A percentile compares a stretch with the other conserved stretches of the same genome.
Conservation (phyloP, 2,113 vertebrate species). For the Glareola pratincola region DNA sequence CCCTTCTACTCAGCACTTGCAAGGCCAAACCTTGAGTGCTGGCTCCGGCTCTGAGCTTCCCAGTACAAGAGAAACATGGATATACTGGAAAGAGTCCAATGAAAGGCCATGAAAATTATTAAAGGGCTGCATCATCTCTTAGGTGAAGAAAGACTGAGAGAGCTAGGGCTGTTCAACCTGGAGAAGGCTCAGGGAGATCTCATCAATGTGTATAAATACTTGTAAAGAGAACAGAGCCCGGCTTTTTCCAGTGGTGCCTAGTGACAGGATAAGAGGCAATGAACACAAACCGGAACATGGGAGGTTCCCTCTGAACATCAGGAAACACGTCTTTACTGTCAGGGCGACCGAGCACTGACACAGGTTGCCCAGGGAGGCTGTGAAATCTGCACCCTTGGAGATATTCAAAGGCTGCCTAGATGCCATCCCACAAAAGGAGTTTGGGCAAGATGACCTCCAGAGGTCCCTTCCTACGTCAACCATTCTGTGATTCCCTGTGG, state of each 20-base stretch:
- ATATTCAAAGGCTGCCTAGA: background rate
- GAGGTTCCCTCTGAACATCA: background rate
- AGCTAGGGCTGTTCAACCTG: background rate
- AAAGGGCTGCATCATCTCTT: background rate
- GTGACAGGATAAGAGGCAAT: background rate
- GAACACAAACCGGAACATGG: rapidly evolving
- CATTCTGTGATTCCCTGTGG: background rate
- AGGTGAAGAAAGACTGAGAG: background rate
- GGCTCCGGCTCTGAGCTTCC: background rate
- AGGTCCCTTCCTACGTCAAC: background rate
- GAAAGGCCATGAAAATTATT: background rate
- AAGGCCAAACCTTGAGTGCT: background rate
- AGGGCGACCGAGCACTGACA: background rate
- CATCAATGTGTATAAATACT: background rate
- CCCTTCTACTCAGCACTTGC: background rate
- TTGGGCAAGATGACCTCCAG: background rate
- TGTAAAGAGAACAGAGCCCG: background rate
- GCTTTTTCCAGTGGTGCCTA: background rate
- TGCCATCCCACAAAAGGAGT: rapidly evolving
- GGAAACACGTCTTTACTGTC: background rate
- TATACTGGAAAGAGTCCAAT: background rate
- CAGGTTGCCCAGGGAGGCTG: background rate
- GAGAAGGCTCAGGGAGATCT: background rate
- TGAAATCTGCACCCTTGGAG: background rate
- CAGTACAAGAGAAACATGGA: background rate